A percentile compares a stretch with the other conserved stretches of the same genome.
phyloP scores from a whole-genome alignment of 2,888 invertebrate genomes.

The Drosophila prolongata region DNA sequence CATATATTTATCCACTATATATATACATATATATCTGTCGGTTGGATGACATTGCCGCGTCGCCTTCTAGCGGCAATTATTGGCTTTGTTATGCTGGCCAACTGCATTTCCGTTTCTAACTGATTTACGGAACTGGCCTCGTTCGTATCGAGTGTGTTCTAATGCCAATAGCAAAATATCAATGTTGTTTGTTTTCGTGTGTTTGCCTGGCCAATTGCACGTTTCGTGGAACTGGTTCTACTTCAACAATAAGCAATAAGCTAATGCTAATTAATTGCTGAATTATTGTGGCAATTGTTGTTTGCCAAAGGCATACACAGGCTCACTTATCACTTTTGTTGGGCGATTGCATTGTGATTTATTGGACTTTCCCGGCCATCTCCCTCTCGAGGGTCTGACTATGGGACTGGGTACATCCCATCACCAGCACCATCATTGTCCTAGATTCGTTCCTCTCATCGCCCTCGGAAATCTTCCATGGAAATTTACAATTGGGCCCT shows the following conservation, averaged over 20 bases:
- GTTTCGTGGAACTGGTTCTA: slow-evolving; percentile 42
- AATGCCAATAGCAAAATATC: slow-evolving; percentile 10
- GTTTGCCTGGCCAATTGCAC: slow-evolving; percentile 26
- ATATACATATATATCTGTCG: slow-evolving; percentile 24
- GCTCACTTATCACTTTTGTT: slow-evolving; percentile 43
- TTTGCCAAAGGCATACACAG: slow-evolving; percentile 24
- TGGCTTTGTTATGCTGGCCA: slow-evolving; percentile 55
- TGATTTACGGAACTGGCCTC: slow-evolving; percentile 76
- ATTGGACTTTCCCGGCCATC: slow-evolving; percentile 8
- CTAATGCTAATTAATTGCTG: slow-evolving; percentile 38
- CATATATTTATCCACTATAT: neutral
- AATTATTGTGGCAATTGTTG: slow-evolving; percentile 45
- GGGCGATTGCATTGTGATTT: slow-evolving; percentile 32
- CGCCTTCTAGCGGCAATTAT: slow-evolving; percentile 67
- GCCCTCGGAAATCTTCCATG: slow-evolving; percentile 61
- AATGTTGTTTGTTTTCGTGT: slow-evolving; percentile 18
- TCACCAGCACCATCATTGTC: slow-evolving; percentile 53
- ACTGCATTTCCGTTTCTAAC: slow-evolving; percentile 71
- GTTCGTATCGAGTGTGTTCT: slow-evolving; percentile 27
- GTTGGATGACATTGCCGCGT: slow-evolving; percentile 61
- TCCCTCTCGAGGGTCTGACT: slow-evolving; percentile 9
- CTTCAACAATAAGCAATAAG: slow-evolving; percentile 41
- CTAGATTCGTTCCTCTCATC: slow-evolving; percentile 58
- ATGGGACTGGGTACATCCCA: neutral
- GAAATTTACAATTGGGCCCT: slow-evolving; percentile 57